Base-by-base conservation (phyloP, 1,140 invertebrate genomes). In the Drosophila tropicalis region DNA sequence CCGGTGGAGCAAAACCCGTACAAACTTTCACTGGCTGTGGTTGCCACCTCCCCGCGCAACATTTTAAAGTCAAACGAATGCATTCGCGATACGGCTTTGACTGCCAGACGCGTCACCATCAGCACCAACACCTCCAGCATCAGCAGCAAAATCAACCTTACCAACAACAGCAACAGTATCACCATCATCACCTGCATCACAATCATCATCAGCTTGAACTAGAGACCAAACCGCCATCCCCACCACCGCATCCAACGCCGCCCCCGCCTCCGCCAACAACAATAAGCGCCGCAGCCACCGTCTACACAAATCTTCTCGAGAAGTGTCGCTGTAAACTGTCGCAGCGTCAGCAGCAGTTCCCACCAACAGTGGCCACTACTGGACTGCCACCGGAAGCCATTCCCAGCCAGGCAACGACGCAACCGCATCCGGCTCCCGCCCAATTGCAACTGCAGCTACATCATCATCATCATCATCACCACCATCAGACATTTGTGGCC, bases 71-170 rank as follows among this genome's bases (percentile, higher is more conserved):
- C 67, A 76, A 85, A 90, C 90, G 86, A 91, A 91, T 91, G 90
- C 86, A 91, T 91, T 91, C 90, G 68, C 86, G 83, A 76, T 84
- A 91, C 72, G 74, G 73, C 68, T 91, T 91, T 67, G 90, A 91
- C 63, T 85, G 82, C 69, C 83, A 90, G 57, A 77, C 84, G 76
- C 90, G 84, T 61, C 83, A 86, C 56, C 89, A 86, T 56, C 83
- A 82, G 15, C 79, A 74, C 12, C 83, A 65, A 17, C 82, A 60
- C 5, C 72, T 62, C 3, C 36, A 39, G 12, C 10, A 58, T 0
- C 79, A 79, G 0, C 80, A 68, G 0, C 83, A 60, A 9, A 68
- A 60, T 39, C 36, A 39, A 39, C 10, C 36, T 1, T 81, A 58
- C 0, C 79, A 79, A 0, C 81, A 63, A 0, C 80, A 68, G 0